Evolutionary conservation across 2,888 invertebrate genomes (phyloP).

Genomic region (Palloptera scutellata): DNA sequence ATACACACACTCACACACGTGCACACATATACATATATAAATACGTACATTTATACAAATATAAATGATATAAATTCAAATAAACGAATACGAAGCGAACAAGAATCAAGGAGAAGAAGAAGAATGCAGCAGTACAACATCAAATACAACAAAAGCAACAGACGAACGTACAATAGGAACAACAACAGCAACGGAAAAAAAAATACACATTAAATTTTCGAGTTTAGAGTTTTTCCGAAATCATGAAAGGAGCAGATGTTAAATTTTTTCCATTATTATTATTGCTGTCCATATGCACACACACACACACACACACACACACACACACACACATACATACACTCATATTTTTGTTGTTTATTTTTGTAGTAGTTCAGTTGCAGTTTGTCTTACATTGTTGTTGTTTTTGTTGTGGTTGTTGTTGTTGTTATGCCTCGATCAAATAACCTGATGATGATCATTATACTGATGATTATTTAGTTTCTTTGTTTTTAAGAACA

Average conservation of each 20-base stretch:
- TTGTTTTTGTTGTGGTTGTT: too few species aligned
- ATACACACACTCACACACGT: not conserved
- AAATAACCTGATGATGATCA: too few species aligned
- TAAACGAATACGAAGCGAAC: not conserved
- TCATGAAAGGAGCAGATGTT: constrained; percentile 64
- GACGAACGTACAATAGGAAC: constrained; percentile 2
- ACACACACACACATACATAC: too few species aligned
- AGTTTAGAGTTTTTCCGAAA: constrained; percentile 63
- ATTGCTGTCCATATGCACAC: not conserved
- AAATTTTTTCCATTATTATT: constrained; percentile 49
- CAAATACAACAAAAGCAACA: constrained; percentile 7
- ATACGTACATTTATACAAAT: too few species aligned
- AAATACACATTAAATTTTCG: constrained; percentile 1
- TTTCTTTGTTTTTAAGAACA: too few species aligned
- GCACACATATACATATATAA: not conserved
- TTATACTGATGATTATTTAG: too few species aligned
- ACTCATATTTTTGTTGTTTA: too few species aligned
- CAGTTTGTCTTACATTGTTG: too few species aligned
- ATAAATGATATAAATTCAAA: not conserved
- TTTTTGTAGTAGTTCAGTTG: too few species aligned
- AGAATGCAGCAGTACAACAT: not conserved
- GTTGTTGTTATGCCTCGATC: too few species aligned
- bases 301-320: too few species aligned
- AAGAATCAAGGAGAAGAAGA: too few species aligned
- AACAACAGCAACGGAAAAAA: not conserved